A percentile compares a stretch with the other conserved stretches of the same genome.
These are phyloP conservation scores for Phataginus tricuspis DNA, from an alignment of 2,797 vertebrate species.

Conservation along the genomic window DNA sequence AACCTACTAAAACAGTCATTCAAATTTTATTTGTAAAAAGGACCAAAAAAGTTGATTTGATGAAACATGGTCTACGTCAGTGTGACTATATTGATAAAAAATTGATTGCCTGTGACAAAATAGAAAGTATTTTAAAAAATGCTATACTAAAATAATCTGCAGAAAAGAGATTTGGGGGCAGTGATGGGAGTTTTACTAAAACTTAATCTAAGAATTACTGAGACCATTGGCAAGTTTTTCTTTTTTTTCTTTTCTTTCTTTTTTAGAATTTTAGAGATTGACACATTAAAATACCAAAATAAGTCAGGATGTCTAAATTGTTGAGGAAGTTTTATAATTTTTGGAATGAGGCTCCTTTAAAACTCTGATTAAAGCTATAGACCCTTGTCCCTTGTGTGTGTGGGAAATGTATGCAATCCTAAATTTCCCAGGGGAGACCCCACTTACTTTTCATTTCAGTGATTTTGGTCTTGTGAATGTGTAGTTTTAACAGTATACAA, in stretches of 20 bases:
- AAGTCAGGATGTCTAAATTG: not conserved
- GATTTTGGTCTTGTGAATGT: not conserved
- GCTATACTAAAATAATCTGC: not conserved
- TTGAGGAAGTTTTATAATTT: not conserved
- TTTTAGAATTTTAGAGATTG: not conserved
- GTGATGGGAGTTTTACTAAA: not conserved
- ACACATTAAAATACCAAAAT: not conserved
- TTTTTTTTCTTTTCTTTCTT: not conserved
- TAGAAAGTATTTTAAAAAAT: not conserved
- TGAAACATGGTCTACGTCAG: not conserved
- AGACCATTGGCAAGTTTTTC: not conserved
- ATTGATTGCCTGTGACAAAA: not conserved
- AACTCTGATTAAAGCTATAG: not conserved
- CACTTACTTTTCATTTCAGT: not conserved
- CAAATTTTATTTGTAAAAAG: not conserved
- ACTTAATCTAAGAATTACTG: not conserved
- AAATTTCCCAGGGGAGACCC: not conserved
- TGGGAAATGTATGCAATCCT: not conserved
- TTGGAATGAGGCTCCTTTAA: not conserved
- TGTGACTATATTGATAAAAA: not conserved
- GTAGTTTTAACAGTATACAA: not conserved
- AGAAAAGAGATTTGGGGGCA: not conserved
- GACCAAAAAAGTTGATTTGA: not conserved
- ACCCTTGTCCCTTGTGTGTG: not conserved
- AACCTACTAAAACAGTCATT: not conserved